Percentiles rank a stretch among this genome's conserved stretches.
Evolutionary conservation across 2,797 vertebrate genomes (phyloP).

Genomic region (Siniperca scherzeri): DNA sequence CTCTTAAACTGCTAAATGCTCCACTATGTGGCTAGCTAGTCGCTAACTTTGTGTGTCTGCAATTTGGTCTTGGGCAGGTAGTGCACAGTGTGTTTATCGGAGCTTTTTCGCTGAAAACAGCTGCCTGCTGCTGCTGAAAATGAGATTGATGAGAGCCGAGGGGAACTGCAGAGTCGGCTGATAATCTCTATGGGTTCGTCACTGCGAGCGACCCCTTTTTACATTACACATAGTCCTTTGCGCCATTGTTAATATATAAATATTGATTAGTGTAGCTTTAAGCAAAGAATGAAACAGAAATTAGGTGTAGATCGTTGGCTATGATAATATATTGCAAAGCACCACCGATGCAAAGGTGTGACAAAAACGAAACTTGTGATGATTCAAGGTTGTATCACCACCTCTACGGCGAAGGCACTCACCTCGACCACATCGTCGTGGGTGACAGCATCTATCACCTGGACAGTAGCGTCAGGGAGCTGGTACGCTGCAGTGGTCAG

Average conservation of each 20-base stretch:
- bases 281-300: background rate
- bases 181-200: background rate
- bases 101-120: background rate
- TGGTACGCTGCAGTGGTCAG: conserved; percentile 85
- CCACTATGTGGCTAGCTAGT: background rate
- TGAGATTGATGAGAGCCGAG: too few relatives aligned
- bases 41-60: background rate
- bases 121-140: background rate
- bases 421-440: conserved; percentile 88
- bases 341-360: background rate
- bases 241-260: background rate
- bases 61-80: too few relatives aligned
- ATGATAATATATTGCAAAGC: background rate
- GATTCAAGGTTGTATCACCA: background rate
- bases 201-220: background rate
- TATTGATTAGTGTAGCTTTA: background rate
- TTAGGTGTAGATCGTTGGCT: background rate
- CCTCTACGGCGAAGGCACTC: conserved; percentile 65
- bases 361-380: background rate
- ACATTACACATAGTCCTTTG: background rate
- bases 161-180: too few relatives aligned
- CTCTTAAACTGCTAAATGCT: background rate
- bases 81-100: background rate
- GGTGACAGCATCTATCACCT: conserved; percentile 88
- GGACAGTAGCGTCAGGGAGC: conserved; percentile 80